Base-by-base conservation (phyloP, 1,140 invertebrate species). In the Agraylea sexmaculata region DNA sequence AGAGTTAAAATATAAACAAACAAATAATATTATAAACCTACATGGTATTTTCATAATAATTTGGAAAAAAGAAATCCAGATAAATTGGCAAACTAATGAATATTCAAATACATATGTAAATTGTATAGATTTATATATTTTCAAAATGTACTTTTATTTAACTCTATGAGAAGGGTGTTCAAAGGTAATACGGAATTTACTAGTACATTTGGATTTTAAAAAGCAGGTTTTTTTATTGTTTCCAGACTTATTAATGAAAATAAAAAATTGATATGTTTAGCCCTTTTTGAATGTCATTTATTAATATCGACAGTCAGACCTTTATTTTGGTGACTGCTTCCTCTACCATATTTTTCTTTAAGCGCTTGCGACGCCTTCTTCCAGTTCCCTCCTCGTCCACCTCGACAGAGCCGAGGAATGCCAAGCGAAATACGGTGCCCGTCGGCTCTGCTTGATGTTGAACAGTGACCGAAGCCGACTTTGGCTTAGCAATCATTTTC, bases 251-350 rank as follows among this genome's bases (percentile, higher is more conserved):
- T n/a, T n/a, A n/a, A n/a, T n/a, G n/a, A n/a, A n/a, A n/a, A n/a
- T n/a, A n/a, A n/a, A n/a, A n/a, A n/a, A n/a, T n/a, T n/a, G n/a
- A n/a, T n/a, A n/a, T n/a, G n/a, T n/a, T n/a, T n/a, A n/a, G n/a
- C n/a, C n/a, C n/a, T n/a, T n/a, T n/a, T n/a, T n/a, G n/a, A n/a
- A n/a, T n/a, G n/a, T n/a, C n/a, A n/a, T n/a, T n/a, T n/a, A n/a
- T n/a, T n/a, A n/a, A n/a, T 39, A 31, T 39, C 12, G 10, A 13
- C 45, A 45, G 52, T 58, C 67, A 69, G 73, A 92, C 89, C 86
- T 96, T 95, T 54, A 96, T 90, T 70, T 91, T 86, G 55, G 83
- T 84, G 55, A 96, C 91, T 54, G 92, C 91, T 67, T 96, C 89
- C 70, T 95, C 90, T 50, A 94, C 92, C 78, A 87, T 87, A 68